Conservation (phyloP, 2,113 vertebrate genomes). For the Hemiprocne comata region DNA sequence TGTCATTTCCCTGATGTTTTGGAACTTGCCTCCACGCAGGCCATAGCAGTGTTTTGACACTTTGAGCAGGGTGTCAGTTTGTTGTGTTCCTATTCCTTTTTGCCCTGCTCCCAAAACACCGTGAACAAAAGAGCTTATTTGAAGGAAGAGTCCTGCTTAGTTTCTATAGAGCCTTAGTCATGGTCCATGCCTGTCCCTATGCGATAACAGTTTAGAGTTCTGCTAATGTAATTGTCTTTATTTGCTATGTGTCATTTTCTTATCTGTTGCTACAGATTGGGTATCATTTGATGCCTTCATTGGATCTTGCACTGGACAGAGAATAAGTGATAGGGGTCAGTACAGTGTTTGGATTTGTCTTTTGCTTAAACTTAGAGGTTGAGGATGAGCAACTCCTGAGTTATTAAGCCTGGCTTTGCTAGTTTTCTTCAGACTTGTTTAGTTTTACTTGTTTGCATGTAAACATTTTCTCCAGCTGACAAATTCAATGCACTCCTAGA, state of each 20-base stretch:
- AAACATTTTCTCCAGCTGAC: neutral
- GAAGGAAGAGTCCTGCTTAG: no score
- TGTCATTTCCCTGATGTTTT: no score
- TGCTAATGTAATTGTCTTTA: no score
- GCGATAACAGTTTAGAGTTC: no score
- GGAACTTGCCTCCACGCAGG: no score
- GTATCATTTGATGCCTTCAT: neutral
- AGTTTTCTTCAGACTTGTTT: neutral
- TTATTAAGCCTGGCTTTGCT: neutral
- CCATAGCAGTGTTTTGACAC: no score
- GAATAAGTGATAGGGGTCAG: neutral
- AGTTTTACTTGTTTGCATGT: neutral
- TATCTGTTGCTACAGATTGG: neutral
- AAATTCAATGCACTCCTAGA: neutral
- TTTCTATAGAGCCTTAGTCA: no score
- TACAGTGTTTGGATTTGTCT: neutral
- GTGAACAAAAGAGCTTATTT: no score
- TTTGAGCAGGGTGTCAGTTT: no score
- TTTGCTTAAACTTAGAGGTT: neutral
- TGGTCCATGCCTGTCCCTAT: no score
- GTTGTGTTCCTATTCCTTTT: no score
- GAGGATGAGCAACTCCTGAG: neutral
- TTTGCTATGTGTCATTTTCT: neutral
- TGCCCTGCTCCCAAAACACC: no score
- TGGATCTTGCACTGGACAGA: neutral